Conservation (phyloP, 2,113 vertebrate species). For the Muntiacus muntjak region DNA sequence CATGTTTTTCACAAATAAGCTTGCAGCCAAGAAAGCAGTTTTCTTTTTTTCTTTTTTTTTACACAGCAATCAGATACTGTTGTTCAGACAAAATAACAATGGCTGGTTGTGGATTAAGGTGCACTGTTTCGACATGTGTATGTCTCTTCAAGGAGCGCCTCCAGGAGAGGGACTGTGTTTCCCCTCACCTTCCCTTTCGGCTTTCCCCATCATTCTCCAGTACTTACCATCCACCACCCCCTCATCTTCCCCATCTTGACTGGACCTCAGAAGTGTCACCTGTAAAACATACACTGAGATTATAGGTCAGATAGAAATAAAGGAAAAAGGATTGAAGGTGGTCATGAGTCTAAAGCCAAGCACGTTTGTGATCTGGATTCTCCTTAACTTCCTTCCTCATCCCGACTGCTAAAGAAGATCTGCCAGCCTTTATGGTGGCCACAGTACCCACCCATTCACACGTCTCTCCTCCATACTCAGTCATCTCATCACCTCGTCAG, state of each 20-base stretch:
- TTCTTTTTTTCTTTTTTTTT: neutral
- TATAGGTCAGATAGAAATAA: neutral
- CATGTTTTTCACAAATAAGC: neutral
- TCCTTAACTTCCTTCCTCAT: neutral
- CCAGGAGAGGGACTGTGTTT: neutral
- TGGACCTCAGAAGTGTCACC: neutral
- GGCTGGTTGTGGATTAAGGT: neutral
- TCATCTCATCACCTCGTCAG: neutral
- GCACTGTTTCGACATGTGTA: neutral
- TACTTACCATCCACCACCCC: rapidly evolving
- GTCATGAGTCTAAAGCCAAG: neutral
- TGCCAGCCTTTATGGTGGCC: neutral
- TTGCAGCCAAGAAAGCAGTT: neutral
- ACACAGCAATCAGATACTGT: neutral
- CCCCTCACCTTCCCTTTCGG: neutral
- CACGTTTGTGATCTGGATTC: neutral
- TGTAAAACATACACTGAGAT: neutral
- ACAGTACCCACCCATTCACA: too few species aligned
- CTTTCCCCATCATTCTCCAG: neutral
- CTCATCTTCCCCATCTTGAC: neutral
- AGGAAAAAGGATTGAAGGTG: neutral
- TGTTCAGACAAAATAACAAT: neutral
- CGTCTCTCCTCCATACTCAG: neutral
- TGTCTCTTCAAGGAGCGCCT: neutral
- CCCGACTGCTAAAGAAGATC: neutral